Evolutionary conservation across 2,888 invertebrate genomes (phyloP), one percentile per base, ranked within the genome.

Genomic region (Baronia brevicornis): DNA sequence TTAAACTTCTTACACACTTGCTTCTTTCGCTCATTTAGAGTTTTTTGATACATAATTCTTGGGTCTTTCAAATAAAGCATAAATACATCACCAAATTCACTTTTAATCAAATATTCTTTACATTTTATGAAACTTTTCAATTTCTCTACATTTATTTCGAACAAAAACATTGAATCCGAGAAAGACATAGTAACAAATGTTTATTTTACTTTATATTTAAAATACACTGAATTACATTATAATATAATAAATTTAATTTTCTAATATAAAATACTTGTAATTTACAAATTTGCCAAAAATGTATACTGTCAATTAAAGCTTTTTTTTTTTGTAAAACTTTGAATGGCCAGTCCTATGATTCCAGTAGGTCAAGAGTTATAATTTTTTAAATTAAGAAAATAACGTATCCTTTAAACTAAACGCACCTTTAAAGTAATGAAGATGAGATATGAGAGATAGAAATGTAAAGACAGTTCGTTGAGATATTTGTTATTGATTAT

Each of bases 151-250:
- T 48, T 38, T 30, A 82, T 54, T 43, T 82, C 75, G 32, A 80
- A 64, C 43, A 75, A 56, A 55, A 80, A 78, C 59, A 71, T 62
- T 51, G 75, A 70, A 65, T 71, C 73, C 60, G 63, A 54, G 51
- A 44, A 35, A 58, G 63, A 43, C 78, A 82, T 80, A 51, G 52
- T 61, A 6, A 21, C 12, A 18, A 24, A 19, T 28, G 14, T 20
- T 19, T 33, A 21, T 33, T 17, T 27, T 20, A 10, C 21, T 12
- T 13, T 31, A 23, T 31, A 22, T 20, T 18, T 24, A 11, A 24
- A 12, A 18, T 23, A 18, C 18, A 17, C 11, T n/a, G n/a, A n/a
- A 25, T 8, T 28, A 18, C 20, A 34, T 30, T 38, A 21, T 8
- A 22, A 36, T 38, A 23, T 25, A 28, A 22, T 20, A 21, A 39